A percentile compares a stretch with the other conserved stretches of the same genome.
These are phyloP conservation scores for Oncopodura yosiiana DNA, from an alignment of 1,140 invertebrate species.

Conservation along the genomic window DNA sequence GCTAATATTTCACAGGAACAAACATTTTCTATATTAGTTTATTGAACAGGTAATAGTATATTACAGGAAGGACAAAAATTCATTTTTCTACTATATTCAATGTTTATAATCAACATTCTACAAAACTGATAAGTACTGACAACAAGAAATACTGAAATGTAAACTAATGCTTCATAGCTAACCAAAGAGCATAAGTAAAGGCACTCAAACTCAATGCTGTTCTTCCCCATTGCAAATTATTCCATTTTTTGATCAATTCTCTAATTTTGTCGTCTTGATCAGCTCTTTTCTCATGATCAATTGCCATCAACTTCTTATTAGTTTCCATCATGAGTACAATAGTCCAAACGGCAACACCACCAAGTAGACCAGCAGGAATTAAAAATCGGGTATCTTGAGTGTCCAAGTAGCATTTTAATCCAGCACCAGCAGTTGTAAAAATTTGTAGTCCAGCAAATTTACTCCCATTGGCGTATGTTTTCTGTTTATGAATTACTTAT, in stretches of 20 bases:
- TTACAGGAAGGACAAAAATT: too few species aligned
- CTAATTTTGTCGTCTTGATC: not conserved
- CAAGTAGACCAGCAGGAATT: not conserved
- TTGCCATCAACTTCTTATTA: slow-evolving; percentile 11
- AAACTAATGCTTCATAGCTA: not conserved
- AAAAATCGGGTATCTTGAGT: slow-evolving; percentile 1
- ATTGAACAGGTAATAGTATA: too few species aligned
- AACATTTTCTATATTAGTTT: too few species aligned
- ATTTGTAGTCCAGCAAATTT: not conserved
- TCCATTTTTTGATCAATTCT: slow-evolving; percentile 9
- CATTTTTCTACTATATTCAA: too few species aligned
- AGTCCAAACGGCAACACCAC: not conserved
- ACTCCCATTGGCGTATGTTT: slow-evolving; percentile 10
- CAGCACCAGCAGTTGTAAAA: not conserved
- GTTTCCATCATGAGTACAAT: slow-evolving; percentile 13
- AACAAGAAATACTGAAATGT: too few species aligned
- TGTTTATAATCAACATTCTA: too few species aligned
- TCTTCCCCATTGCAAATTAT: slow-evolving; percentile 9
- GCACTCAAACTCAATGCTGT: not conserved
- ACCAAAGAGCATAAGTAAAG: not conserved
- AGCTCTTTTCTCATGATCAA: not conserved
- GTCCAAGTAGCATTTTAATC: not conserved
- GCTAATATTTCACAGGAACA: too few species aligned
- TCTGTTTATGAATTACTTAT: too few species aligned
- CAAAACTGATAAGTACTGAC: too few species aligned